Evolutionary conservation across 2,113 vertebrate species (phyloP), one percentile per base, ranked within the genome.

Genomic region (Porphyrio hochstetteri): DNA sequence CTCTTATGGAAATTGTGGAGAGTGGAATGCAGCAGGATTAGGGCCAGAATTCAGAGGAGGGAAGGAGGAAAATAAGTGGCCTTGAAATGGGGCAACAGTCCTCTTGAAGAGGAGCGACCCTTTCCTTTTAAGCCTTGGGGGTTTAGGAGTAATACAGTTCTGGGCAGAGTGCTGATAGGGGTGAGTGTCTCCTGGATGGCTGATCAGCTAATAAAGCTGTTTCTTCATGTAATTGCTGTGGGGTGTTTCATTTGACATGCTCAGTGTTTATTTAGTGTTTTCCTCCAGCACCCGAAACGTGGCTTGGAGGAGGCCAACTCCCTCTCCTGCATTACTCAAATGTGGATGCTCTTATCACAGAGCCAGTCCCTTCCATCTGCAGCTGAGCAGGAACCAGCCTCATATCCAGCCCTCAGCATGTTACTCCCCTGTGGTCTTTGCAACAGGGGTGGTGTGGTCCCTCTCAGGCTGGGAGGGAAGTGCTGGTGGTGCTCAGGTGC

Each of bases 401-500:
- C 0, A 0, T 4, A 1, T 14, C 42, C 59, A 61, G 59, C 31
- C 68, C 35, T 87, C 1, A 1, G 4, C 4, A 2, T 33, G 13
- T 46, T 0, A 0, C 13, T 76, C 5, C 20, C 17, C 8, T 0
- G 2, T 0, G 4, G 44, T 46, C 44, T 46, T 46, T 40, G 72
- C n/a, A 16, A 56, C 57, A 40, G 44, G n/a, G 57, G 48, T 10
- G 0, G 9, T 24, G 55, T 27, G 52, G 9, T 71, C 52, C 52
- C 29, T 4, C 36, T 1, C 61, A 82, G 24, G 38, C 72, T 21
- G 17, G 67, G 50, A 92, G 38, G 59, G 64, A 8, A 52, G 55
- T 36, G 1, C 46, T 63, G 42, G 48, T 24, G 52, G 9, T 56
- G 38, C 79, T 71, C 61, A 81, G 74, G 69, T 84, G 68, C 76